phyloP scores from a whole-genome alignment of 2,888 invertebrate genomes.

The Lomographa bimaculata region DNA sequence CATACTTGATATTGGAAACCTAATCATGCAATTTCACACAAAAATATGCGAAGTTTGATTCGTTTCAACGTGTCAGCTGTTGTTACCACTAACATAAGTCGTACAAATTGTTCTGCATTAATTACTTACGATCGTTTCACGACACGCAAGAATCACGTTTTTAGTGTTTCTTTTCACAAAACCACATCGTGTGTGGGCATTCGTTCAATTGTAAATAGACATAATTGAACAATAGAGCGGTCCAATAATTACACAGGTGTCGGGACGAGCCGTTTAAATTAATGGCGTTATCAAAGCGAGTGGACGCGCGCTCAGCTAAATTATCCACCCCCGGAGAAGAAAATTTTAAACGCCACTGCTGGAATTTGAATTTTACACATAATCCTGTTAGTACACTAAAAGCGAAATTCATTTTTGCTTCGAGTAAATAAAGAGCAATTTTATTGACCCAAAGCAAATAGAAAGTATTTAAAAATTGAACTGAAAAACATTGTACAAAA shows the following conservation, averaged over 20 bases:
- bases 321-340: constrained; percentile 36
- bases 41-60: constrained; percentile 9
- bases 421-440: constrained; percentile 4
- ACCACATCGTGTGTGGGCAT: constrained; percentile 43
- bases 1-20: constrained; percentile 52
- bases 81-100: constrained; percentile 54
- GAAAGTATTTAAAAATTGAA: background rate
- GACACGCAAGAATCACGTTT: constrained; percentile 56
- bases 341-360: constrained; percentile 29
- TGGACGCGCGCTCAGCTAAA: constrained; percentile 36
- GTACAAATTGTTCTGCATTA: constrained; percentile 60
- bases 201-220: constrained; percentile 56
- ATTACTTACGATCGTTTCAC: constrained; percentile 57
- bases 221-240: constrained; percentile 54
- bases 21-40: constrained; percentile 48
- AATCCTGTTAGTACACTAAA: constrained; percentile 28
- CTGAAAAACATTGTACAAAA: constrained; percentile 1
- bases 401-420: constrained; percentile 17
- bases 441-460: constrained; percentile 1
- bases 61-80: constrained; percentile 23
- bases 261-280: constrained; percentile 51
- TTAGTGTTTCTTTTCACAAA: constrained; percentile 49
- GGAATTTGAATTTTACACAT: constrained; percentile 28
- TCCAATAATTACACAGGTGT: constrained; percentile 53
- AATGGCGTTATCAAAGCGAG: constrained; percentile 51